Evolutionary conservation across 2,888 invertebrate species (phyloP), one percentile per base, ranked within the genome.

Genomic region (Smittia aterrima): DNA sequence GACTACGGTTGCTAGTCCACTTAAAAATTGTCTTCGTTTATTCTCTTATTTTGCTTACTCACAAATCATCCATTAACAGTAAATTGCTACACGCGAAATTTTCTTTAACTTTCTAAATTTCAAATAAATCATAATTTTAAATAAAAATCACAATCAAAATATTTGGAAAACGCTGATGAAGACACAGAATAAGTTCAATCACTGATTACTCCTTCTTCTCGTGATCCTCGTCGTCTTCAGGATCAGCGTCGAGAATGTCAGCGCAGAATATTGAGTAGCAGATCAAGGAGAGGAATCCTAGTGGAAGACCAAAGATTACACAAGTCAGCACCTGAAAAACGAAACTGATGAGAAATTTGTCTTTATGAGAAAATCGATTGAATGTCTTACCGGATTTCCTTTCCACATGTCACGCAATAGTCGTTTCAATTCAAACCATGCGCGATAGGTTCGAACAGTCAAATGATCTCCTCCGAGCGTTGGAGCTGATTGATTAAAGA

Each of bases 211-310:
- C 85, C 75, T 83, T 83, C 78, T 85, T 85, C 75, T 84, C 85
- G 77, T 85, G 85, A 38, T 81, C 80, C 53, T 83, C 83, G 47
- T 80, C 81, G 1, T 77, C 78, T 74, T 92, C 92, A 75, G 94
- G 95, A 64, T 92, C 91, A 0, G 94, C 94, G 81, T 96, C 97
- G 77, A 96, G 85, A 79, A 98, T 95, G 81, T 98, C 98, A 72
- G 95, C 92, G 81, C 98, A 98, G 83, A 96, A 98, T 76, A 97
- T 91, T 1, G 96, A 95, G 82, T 98, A 98, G 80, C 95, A 90
- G 78, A 99, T 97, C 20, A 98, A 88, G 22, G 93, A 91, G 20
- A 99, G 87, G 81, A 99, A 97, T 40, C 95, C 94, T 58, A 95
- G 85, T 0, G 98, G 98, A 75, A 98, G 86, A 0, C 98, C 97